Evolutionary conservation across 2,888 invertebrate genomes (phyloP).

Genomic region (Acronicta aceris): DNA sequence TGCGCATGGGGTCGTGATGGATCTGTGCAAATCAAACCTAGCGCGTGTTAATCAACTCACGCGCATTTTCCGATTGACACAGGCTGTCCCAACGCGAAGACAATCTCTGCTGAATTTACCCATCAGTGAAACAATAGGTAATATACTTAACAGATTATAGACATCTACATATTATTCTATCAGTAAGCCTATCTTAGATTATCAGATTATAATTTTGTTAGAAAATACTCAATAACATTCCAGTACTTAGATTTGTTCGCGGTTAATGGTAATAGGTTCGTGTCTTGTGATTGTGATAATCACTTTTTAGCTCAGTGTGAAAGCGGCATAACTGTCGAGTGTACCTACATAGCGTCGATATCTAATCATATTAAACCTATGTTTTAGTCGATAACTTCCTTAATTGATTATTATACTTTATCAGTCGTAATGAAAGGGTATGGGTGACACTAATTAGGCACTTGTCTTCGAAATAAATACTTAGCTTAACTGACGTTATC

Average conservation of each 20-base stretch:
- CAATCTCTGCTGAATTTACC: background rate
- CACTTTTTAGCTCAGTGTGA: too few species aligned
- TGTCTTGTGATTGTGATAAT: too few species aligned
- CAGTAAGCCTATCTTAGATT: too few species aligned
- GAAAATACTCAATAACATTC: too few species aligned
- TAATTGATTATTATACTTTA: slow-evolving; percentile 4
- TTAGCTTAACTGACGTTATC: slow-evolving; percentile 7
- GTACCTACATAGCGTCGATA: background rate
- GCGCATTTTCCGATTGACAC: background rate
- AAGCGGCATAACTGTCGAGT: too few species aligned
- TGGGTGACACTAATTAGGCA: slow-evolving; percentile 5
- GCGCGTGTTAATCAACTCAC: slow-evolving; percentile 1
- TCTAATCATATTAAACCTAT: slow-evolving; percentile 10
- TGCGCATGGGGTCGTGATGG: slow-evolving; percentile 3
- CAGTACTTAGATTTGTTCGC: too few species aligned
- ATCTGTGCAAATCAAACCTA: background rate
- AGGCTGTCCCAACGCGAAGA: background rate
- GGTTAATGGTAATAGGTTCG: too few species aligned
- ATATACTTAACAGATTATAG: too few species aligned
- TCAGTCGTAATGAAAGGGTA: background rate
- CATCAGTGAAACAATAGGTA: background rate
- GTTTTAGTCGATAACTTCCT: slow-evolving; percentile 23
- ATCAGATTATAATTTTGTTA: too few species aligned
- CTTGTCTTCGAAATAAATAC: slow-evolving; percentile 19
- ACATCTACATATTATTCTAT: too few species aligned